A percentile compares a stretch with the other conserved stretches of the same genome.
These are phyloP conservation scores for Hipparchia semele DNA, from an alignment of 2,888 invertebrate genomes.

Conservation along the genomic window DNA sequence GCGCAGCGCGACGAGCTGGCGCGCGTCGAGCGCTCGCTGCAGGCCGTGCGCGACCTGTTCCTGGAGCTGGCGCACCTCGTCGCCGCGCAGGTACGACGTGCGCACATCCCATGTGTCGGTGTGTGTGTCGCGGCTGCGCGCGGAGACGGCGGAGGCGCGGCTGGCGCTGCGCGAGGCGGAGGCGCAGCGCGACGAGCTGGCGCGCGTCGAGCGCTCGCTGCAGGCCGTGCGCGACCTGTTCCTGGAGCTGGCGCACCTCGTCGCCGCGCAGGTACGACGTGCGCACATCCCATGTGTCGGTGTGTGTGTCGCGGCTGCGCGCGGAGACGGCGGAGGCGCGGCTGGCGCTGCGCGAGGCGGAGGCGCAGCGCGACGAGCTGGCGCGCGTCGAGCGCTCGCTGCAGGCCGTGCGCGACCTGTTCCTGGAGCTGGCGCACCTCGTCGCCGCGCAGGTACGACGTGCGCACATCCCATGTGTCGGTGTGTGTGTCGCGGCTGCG, in stretches of 20 bases:
- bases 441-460: constrained; percentile 87
- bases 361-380: background rate
- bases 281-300: background rate
- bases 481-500: background rate
- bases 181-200: background rate
- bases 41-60: constrained; percentile 92
- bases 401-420: constrained; percentile 88
- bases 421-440: constrained; percentile 91
- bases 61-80: constrained; percentile 91
- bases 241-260: constrained; percentile 90
- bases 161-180: no score
- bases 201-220: constrained; percentile 90
- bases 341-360: no score
- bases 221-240: constrained; percentile 89
- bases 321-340: background rate
- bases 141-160: background rate
- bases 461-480: background rate
- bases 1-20: background rate
- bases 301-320: background rate
- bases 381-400: constrained; percentile 90
- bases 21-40: constrained; percentile 90
- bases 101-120: background rate
- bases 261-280: constrained; percentile 86
- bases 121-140: background rate
- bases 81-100: constrained; percentile 84